Conservation (phyloP, 2,797 vertebrate genomes). For the Moxostoma hubbsi region DNA sequence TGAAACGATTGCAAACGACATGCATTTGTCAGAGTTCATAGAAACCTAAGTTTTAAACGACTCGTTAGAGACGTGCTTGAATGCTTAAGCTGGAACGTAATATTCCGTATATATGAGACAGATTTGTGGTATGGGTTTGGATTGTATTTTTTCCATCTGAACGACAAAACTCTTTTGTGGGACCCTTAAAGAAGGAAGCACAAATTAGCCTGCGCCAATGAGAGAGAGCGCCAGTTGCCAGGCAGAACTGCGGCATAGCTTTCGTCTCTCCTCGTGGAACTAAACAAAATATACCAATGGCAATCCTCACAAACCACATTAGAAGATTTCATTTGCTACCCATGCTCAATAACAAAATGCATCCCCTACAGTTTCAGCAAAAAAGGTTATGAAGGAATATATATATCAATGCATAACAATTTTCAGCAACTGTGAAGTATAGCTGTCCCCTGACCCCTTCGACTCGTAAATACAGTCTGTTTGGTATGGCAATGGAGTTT, state of each 20-base stretch:
- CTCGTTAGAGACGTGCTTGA: not conserved
- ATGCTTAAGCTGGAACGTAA: not conserved
- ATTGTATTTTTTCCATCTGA: slow-evolving; percentile 29
- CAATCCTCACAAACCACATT: not conserved
- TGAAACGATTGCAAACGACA: too few relatives aligned
- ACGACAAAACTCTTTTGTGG: slow-evolving; percentile 22
- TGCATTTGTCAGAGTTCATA: too few relatives aligned
- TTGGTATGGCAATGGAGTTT: not conserved
- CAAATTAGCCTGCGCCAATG: slow-evolving; percentile 84
- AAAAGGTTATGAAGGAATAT: not conserved
- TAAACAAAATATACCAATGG: slow-evolving; percentile 48
- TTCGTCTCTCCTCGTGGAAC: slow-evolving; percentile 52
- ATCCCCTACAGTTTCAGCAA: not conserved
- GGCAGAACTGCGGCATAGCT: slow-evolving; percentile 84
- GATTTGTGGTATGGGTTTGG: not conserved
- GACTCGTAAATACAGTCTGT: not conserved
- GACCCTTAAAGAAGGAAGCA: slow-evolving; percentile 76
- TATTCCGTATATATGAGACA: not conserved
- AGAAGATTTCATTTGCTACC: too few relatives aligned
- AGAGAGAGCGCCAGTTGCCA: slow-evolving; percentile 86
- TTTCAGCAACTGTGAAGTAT: too few relatives aligned
- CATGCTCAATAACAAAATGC: not conserved
- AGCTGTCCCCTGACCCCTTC: too few relatives aligned
- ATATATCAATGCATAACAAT: too few relatives aligned
- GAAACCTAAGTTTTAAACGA: not conserved